Evolutionary conservation across 2,113 vertebrate species (phyloP).

Genomic region (Rutilus rutilus): DNA sequence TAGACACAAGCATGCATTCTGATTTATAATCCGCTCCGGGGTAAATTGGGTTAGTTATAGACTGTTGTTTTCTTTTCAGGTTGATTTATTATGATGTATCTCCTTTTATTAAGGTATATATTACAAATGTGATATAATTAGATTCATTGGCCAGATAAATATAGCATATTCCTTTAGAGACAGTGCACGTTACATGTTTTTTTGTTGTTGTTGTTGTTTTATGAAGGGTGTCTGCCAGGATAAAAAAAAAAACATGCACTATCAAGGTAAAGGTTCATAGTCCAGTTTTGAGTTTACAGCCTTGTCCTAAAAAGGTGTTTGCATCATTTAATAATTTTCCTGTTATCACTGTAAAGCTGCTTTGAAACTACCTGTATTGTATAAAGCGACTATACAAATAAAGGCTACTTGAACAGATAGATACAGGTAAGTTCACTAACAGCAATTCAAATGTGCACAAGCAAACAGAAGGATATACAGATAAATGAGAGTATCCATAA

Average conservation of each 20-base stretch:
- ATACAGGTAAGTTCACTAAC: background rate
- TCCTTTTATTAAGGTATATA: background rate
- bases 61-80: background rate
- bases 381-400: too few species aligned
- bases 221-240: background rate
- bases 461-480: background rate
- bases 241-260: background rate
- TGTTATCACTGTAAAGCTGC: background rate
- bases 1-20: too few species aligned
- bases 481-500: background rate
- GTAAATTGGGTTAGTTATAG: background rate
- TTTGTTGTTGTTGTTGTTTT: too few species aligned
- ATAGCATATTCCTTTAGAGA: background rate
- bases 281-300: background rate
- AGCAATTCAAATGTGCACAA: background rate
- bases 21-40: background rate
- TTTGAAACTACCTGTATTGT: too few species aligned
- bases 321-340: too few species aligned
- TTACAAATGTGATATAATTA: background rate
- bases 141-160: background rate
- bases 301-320: too few species aligned
- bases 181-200: background rate
- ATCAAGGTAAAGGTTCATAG: background rate
- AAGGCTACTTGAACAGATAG: background rate
- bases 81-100: background rate